Evolutionary conservation across 2,888 invertebrate species (phyloP), one percentile per base, ranked within the genome.

Genomic region (Junonia oenone): DNA sequence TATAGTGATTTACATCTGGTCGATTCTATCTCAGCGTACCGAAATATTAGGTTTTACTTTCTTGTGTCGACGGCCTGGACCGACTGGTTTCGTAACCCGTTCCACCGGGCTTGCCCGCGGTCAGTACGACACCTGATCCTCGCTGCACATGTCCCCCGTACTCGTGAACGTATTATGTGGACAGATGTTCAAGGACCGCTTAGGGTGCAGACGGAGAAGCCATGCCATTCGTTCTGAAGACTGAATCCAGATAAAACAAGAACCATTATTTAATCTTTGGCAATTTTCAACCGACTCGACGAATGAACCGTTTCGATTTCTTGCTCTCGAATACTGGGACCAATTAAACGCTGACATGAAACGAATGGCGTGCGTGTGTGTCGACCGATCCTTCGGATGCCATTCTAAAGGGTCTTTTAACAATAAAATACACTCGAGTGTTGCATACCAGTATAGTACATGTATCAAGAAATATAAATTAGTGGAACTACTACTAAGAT

Each of bases 61-160:
- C 73, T 71, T 65, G 64, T 67, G 71, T 65, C 65, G 65, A 54
- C 58, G 68, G 59, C 61, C 69, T 54, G 61, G 64, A 67, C 56
- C 69, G 71, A 72, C 73, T 73, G 73, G 75, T 75, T 77, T 72
- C 64, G 64, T 71, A 81, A 86, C 85, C 74, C 74, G 85, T 87
- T 78, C 67, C 67, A 72, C 68, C 68, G 69, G 75, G 78, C 76
- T 81, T 79, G 81, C 63, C 80, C 80, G 76, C 85, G 84, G 87
- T 81, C 84, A 82, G 78, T 76, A 76, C 80, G 84, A 88, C 88
- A 89, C 86, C 88, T 88, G 89, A 89, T 85, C 83, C 78, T 66
- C 65, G 66, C 67, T 75, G 73, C 84, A 82, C 78, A 83, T 82
- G 84, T 73, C 77, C 69, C n/a, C 68, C 66, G 51, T 27, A 51